Evolutionary conservation across 2,113 vertebrate genomes (phyloP).

Genomic region (Pogona vitticeps): DNA sequence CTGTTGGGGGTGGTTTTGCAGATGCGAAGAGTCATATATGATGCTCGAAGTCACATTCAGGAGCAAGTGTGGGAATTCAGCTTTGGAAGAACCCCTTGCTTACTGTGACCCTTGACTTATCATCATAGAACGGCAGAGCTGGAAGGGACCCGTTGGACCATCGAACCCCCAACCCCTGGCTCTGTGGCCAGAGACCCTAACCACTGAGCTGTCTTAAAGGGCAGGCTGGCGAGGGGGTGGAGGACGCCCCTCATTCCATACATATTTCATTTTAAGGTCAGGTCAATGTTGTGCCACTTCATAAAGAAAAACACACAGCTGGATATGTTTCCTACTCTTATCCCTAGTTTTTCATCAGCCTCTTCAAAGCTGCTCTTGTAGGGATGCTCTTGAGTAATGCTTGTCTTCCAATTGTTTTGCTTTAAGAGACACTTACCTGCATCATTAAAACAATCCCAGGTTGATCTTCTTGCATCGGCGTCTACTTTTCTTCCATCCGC

Average conservation of each 20-base stretch:
- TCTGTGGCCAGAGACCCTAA: too few relatives aligned
- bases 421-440: not conserved
- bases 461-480: not conserved
- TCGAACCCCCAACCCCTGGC: too few relatives aligned
- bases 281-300: too few relatives aligned
- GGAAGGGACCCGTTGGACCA: not conserved
- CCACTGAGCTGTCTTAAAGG: too few relatives aligned
- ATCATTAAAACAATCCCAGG: not conserved
- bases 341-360: not conserved
- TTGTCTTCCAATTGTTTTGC: not conserved
- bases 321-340: too few relatives aligned
- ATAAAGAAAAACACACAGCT: too few relatives aligned
- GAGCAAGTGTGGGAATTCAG: constrained; percentile 44
- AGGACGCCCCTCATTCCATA: too few relatives aligned
- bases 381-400: not conserved
- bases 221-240: too few relatives aligned
- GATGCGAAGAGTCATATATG: constrained; percentile 44
- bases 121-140: too few relatives aligned
- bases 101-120: too few relatives aligned
- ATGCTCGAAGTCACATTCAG: constrained; percentile 53
- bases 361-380: not conserved
- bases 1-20: constrained; percentile 56
- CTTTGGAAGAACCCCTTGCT: too few relatives aligned
- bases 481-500: not conserved
- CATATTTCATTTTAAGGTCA: too few relatives aligned